Base-by-base conservation (phyloP, 2,888 invertebrate genomes). In the Chymomyza procnemis region DNA sequence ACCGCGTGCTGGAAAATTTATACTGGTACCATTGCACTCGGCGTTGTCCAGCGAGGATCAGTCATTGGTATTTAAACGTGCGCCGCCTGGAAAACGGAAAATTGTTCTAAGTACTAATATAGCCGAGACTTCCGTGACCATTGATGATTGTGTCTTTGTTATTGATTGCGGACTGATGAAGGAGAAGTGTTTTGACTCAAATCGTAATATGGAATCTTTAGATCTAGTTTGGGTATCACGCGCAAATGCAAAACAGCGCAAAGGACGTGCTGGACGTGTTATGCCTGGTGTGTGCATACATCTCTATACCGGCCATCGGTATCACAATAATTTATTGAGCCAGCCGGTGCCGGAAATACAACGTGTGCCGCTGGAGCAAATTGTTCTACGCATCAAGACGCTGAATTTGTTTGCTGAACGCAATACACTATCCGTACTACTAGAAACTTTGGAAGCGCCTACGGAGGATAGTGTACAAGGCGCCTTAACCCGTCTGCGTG, bases 71-170 rank as follows among this genome's bases (percentile, higher is more conserved):
- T 94, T 93, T 87, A 94, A 93, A 81, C 95, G 94, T 76, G 93
- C 95, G 0, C 93, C 93, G 41, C 89, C 92, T 0, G 95, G 95
- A 0, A 93, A 94, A 19, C 92, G 98, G 46, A 98, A 98, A 92
- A 96, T 98, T 68, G 95, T 97, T 0, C 91, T 98, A 0, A 94
- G 94, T 2, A 99, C 98, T 0, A 98, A 99, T 88, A 96, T 99
- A 71, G 98, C 98, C 0, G 98, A 99, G 92, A 98, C 98, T 0
- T 97, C 97, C 0, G 94, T 99, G 6, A 99, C 99, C 5, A 97
- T 99, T 71, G 97, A 98, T 86, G 98, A 99, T 91, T 97, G 98
- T 79, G 97, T 97, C 0, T 98, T 96, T 89, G 98, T 99, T 1
- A 93, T 99, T 54, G 98, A 99, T 89, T 94, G 95, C 63, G 98